phyloP scores from a whole-genome alignment of 2,113 vertebrate species.

The Gyps fulvus region DNA sequence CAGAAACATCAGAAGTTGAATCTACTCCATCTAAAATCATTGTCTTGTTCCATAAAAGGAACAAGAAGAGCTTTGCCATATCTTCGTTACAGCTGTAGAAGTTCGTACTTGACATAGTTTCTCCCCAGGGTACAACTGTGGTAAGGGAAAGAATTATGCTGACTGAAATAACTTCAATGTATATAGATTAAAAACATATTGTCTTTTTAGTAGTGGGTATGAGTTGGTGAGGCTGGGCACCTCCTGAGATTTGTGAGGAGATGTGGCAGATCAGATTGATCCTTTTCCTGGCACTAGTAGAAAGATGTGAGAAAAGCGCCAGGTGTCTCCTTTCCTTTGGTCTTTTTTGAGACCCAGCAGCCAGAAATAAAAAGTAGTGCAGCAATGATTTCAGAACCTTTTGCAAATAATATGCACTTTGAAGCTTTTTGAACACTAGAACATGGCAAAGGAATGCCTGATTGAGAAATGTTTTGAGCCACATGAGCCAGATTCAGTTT shows the following conservation, averaged over 20 bases:
- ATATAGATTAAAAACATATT: conserved; percentile 25
- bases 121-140: conserved; percentile 16
- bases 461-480: not conserved
- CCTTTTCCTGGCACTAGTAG: not conserved
- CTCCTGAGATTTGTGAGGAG: not conserved
- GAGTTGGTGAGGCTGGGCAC: not conserved
- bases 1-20: conserved; percentile 4
- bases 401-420: not conserved
- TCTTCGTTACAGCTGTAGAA: conserved; percentile 25
- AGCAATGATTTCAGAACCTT: not conserved
- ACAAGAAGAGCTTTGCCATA: not conserved
- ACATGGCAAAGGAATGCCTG: not conserved
- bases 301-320: not conserved
- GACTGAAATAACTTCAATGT: conserved; percentile 17
- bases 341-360: not conserved
- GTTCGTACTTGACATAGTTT: conserved; percentile 38
- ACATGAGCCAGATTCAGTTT: not conserved
- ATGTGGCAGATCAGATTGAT: not conserved
- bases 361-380: not conserved
- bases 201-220: not conserved
- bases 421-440: not conserved
- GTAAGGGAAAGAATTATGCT: not conserved
- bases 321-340: not conserved
- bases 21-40: not conserved
- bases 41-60: not conserved